Conservation (phyloP, 2,888 invertebrate species). For the Colostygia pectinataria region DNA sequence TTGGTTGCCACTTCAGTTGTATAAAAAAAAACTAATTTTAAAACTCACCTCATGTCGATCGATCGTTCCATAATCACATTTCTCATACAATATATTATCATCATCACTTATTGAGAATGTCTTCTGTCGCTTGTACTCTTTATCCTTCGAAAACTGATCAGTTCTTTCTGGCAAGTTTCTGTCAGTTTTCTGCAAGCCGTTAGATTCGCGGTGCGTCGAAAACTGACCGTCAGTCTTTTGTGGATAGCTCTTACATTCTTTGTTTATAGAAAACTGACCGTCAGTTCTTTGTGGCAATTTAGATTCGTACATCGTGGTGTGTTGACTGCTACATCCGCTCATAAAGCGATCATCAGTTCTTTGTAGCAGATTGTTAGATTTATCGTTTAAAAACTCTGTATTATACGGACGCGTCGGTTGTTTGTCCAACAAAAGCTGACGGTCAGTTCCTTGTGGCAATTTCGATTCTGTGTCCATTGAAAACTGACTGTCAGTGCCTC, state of each 20-base stretch:
- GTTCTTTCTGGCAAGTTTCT: background rate
- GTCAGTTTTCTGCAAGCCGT: background rate
- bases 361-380: background rate
- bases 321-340: too few relatives aligned
- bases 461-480: too few relatives aligned
- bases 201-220: too few relatives aligned
- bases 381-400: too few relatives aligned
- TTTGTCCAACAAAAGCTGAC: slow-evolving; percentile 2
- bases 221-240: background rate
- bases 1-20: too few relatives aligned
- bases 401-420: too few relatives aligned
- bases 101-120: slow-evolving; percentile 66
- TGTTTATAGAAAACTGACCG: slow-evolving; percentile 43
- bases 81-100: slow-evolving; percentile 68
- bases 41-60: slow-evolving; percentile 50
- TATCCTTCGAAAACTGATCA: slow-evolving; percentile 42
- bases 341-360: background rate
- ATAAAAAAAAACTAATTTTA: too few relatives aligned
- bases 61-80: slow-evolving; percentile 73
- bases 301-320: too few relatives aligned
- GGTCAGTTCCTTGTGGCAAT: slow-evolving; percentile 41
- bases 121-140: slow-evolving; percentile 66
- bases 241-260: slow-evolving; percentile 14
- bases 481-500: background rate
- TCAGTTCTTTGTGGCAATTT: background rate